Conservation (phyloP, 37 sponge, comb jelly and placozoan species). For the Cliona cf. orientalis region DNA sequence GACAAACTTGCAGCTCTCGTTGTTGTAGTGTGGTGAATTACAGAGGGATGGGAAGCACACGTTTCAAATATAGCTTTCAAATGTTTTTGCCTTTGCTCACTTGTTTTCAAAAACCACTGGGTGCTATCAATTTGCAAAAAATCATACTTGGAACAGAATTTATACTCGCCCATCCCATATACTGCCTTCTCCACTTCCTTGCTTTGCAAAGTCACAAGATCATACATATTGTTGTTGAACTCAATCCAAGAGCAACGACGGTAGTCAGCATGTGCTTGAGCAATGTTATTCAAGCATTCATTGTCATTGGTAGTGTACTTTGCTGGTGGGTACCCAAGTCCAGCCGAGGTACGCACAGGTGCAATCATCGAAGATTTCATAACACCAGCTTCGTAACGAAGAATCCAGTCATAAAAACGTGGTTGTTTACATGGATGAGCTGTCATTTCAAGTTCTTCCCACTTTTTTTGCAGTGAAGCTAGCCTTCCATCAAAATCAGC, state of each 20-base stretch:
- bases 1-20: background rate
- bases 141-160: background rate
- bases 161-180: background rate
- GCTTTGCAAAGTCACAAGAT: background rate
- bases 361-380: constrained; percentile 1
- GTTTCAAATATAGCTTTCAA: background rate
- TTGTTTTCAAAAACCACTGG: background rate
- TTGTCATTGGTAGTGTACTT: background rate
- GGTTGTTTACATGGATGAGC: background rate
- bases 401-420: background rate
- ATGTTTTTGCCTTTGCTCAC: background rate
- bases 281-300: background rate
- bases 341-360: background rate
- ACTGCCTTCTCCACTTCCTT: background rate
- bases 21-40: background rate
- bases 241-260: background rate
- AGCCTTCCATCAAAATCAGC: constrained; percentile 1
- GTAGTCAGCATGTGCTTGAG: background rate
- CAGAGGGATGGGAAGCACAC: background rate
- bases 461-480: background rate
- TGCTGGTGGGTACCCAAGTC: background rate
- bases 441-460: background rate
- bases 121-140: background rate
- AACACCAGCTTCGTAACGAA: background rate
- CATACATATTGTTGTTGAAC: background rate